Conservation (phyloP, 2,113 vertebrate species). For the Camelus bactrianus region DNA sequence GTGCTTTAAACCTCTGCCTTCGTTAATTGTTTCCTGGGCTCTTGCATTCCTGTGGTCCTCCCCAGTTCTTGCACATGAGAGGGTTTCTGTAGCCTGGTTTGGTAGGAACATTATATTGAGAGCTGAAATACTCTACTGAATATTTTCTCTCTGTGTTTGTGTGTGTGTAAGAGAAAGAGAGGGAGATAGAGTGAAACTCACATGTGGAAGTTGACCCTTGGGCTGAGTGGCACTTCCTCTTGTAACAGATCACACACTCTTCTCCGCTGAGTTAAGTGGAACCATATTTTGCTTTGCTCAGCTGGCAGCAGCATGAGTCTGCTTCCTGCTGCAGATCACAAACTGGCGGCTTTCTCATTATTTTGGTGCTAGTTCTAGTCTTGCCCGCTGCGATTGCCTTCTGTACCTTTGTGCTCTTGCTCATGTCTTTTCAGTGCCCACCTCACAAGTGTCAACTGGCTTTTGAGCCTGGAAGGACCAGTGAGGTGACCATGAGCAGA, state of each 20-base stretch:
- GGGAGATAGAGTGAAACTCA: not conserved
- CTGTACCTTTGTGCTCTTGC: not conserved
- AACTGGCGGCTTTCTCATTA: not conserved
- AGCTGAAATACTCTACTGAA: not conserved
- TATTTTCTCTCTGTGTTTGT: not conserved
- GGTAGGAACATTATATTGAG: not conserved
- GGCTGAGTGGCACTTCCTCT: not conserved
- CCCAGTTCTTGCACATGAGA: not conserved
- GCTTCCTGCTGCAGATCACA: not conserved
- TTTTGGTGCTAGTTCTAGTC: not conserved
- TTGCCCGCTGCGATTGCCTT: not conserved
- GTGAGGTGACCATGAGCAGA: not conserved
- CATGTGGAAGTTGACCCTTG: not conserved
- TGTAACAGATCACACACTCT: not conserved
- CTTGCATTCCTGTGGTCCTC: not conserved
- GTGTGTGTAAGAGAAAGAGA: too few relatives aligned
- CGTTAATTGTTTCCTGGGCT: not conserved
- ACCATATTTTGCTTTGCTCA: not conserved
- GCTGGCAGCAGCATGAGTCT: rapidly evolving
- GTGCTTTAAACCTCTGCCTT: not conserved
- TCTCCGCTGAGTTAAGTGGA: slow-evolving; percentile 1
- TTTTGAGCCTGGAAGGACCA: not conserved
- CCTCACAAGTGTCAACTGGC: not conserved
- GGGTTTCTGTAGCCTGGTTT: slow-evolving; percentile 42
- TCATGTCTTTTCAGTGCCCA: not conserved